Evolutionary conservation across 2,888 invertebrate genomes (phyloP), one percentile per base, ranked within the genome.

Genomic region (Nomada flava): DNA sequence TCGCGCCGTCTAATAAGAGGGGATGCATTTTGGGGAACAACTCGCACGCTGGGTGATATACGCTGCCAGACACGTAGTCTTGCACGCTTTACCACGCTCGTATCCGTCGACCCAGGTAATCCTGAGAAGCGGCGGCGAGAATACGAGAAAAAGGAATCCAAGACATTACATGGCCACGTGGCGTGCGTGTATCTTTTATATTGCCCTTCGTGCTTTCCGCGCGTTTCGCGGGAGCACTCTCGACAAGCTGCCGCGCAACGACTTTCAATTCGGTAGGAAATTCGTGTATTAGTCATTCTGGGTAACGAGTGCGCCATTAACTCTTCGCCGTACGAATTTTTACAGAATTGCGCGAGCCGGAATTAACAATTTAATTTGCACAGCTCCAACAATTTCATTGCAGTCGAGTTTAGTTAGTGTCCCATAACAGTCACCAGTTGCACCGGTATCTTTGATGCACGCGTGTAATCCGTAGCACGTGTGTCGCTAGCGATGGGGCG

Each of bases 171-270:
- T 69, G 11, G 13, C 15, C 47, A 15, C 47, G 65, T 60, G 69
- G 59, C 50, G 59, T 60, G 74, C 65, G 62, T 75, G 70, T 67
- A 79, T 81, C 76, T 82, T 85, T 85, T 82, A 78, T 85, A 74
- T 75, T 47, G 64, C 62, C 47, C 13, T 13, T 15, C 47, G 47
- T 26, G 57, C 47, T 78, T 73, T 72, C 75, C 62, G 53, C 60
- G 59, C 69, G 64, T 64, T 53, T 53, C 64, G 47, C 68, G 64
- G 57, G 64, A 23, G 59, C 71, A 11, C 65, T 18, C 42, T 50
- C 65, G 47, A 50, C 63, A 44, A 57, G 47, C 47, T 47, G 47
- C 60, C 29, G 26, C 50, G 57, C n/a, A 13, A 47, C 11, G 53
- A 57, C 26, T 63, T 71, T 44, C 26, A 72, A 78, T 82, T 69